Evolutionary conservation across 2,113 vertebrate species (phyloP).

Genomic region (Gnathonemus echidnorhynchus): DNA sequence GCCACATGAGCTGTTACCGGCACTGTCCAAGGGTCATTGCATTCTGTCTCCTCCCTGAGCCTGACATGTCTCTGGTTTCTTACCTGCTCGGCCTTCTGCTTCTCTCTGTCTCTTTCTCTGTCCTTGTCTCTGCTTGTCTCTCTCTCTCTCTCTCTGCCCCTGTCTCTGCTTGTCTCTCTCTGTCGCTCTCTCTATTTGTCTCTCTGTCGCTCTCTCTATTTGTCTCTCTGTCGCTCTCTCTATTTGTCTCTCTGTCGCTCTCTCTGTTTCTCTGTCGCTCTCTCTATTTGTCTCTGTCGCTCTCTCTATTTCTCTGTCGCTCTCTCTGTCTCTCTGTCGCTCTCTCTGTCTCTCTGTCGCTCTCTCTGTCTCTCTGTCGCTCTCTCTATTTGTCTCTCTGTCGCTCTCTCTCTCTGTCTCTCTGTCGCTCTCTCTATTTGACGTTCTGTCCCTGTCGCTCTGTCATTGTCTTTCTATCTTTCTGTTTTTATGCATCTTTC

Average conservation of each 20-base stretch:
- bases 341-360: background rate
- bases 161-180: background rate
- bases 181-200: too few relatives aligned
- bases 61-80: background rate
- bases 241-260: background rate
- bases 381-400: background rate
- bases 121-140: background rate
- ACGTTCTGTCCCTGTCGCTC: background rate
- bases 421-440: background rate
- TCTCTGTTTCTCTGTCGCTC: background rate
- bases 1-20: background rate
- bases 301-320: background rate
- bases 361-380: background rate
- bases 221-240: background rate
- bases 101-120: background rate
- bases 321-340: background rate
- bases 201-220: too few relatives aligned
- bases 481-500: background rate
- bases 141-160: background rate
- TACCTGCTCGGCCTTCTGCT: constrained; percentile 42
- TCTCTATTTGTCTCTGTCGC: background rate
- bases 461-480: background rate
- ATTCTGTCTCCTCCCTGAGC: constrained; percentile 4
- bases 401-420: background rate
- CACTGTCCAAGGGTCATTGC: background rate